Conservation (phyloP, 2,797 vertebrate genomes). For the Acanthurus lineatus region DNA sequence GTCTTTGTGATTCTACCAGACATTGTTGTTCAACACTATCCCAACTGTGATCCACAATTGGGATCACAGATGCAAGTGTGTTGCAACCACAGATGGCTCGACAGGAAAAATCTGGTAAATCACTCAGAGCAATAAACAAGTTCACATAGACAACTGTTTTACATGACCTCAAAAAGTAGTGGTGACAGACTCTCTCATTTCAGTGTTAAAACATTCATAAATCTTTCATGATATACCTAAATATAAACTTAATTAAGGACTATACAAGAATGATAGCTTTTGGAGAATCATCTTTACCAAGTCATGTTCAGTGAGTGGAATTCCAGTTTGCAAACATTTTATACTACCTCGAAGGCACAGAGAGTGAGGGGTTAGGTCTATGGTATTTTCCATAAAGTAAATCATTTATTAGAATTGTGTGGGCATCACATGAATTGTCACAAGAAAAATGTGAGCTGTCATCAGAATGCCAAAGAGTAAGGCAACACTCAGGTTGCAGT, state of each 20-base stretch:
- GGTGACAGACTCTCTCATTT: slow-evolving; percentile 3
- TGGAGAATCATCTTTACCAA: not conserved
- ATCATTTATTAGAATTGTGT: not conserved
- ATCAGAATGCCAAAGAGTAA: not conserved
- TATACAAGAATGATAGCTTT: not conserved
- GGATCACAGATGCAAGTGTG: slow-evolving; percentile 65
- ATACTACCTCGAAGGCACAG: not conserved
- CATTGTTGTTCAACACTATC: slow-evolving; percentile 10
- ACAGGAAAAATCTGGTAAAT: slow-evolving; percentile 70
- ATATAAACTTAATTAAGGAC: not conserved
- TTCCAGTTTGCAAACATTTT: not conserved
- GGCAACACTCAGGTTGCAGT: no score
- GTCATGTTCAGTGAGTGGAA: not conserved
- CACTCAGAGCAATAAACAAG: slow-evolving; percentile 57
- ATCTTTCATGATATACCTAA: not conserved
- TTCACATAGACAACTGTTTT: slow-evolving; percentile 37
- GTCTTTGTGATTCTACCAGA: slow-evolving; percentile 13
- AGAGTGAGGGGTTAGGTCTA: slow-evolving; percentile 10
- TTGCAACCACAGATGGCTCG: slow-evolving; percentile 57
- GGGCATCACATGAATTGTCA: slow-evolving; percentile 9
- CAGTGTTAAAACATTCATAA: slow-evolving; percentile 2
- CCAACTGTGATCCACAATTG: slow-evolving; percentile 43
- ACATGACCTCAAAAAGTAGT: not conserved
- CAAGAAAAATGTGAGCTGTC: not conserved
- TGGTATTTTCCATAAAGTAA: not conserved